phyloP scores from a whole-genome alignment of 2,113 vertebrate species.

The Pyxicephalus adspersus region DNA sequence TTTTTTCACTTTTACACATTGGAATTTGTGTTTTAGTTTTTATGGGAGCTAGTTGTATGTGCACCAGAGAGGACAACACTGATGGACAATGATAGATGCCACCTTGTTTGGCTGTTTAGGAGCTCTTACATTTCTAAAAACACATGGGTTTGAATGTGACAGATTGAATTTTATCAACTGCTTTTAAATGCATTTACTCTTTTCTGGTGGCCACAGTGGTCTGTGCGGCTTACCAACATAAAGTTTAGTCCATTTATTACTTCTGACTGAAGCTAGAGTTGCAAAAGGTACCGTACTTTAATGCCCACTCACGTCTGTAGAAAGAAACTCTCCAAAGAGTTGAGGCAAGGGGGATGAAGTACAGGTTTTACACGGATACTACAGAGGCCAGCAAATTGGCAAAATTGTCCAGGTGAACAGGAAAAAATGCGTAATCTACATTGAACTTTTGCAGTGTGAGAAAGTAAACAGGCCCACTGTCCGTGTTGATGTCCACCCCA shows the following conservation, averaged over 20 bases:
- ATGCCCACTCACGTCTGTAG: constrained; percentile 89
- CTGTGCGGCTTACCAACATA: constrained; percentile 78
- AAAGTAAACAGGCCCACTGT: constrained; percentile 92
- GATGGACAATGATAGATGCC: too few species aligned
- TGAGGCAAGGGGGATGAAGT: constrained; percentile 93
- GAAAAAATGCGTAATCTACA: constrained; percentile 93
- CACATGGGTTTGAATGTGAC: too few species aligned
- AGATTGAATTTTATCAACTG: too few species aligned
- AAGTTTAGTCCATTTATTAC: constrained; percentile 92
- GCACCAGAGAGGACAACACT: too few species aligned
- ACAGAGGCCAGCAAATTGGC: constrained; percentile 94
- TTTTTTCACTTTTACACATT: too few species aligned
- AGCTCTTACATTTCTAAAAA: too few species aligned
- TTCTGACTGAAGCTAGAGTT: constrained; percentile 91
- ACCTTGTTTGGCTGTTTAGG: too few species aligned
- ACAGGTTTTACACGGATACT: constrained; percentile 92
- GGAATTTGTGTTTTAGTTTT: too few species aligned
- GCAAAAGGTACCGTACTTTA: constrained; percentile 91
- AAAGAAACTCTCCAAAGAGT: constrained; percentile 90
- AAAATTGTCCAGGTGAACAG: constrained; percentile 95
- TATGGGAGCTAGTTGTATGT: too few species aligned
- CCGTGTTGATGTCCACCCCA: constrained; percentile 91
- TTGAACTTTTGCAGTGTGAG: constrained; percentile 90
- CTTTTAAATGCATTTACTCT: too few species aligned
- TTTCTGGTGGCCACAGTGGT: constrained; percentile 82